phyloP scores from a whole-genome alignment of 1,140 invertebrate species.

The Campoletis sonorensis region DNA sequence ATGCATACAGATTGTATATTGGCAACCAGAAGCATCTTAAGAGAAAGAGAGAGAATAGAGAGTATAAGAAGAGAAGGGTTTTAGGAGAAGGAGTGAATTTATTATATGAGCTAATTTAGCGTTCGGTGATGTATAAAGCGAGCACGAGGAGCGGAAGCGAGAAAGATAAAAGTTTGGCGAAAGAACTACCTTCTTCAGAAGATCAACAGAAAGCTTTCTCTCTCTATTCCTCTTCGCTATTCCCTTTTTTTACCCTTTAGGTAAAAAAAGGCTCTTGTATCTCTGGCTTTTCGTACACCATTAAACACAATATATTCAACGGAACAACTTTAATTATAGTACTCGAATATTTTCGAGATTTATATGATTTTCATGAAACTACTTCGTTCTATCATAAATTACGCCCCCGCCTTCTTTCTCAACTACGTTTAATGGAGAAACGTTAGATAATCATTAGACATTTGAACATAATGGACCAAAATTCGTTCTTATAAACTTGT shows the following conservation, averaged over 20 bases:
- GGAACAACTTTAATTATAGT: slow-evolving; percentile 17
- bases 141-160: not conserved
- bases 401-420: not conserved
- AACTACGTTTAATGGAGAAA: no score
- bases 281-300: not conserved
- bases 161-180: slow-evolving; percentile 30
- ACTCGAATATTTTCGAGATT: slow-evolving; percentile 25
- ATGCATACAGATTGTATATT: slow-evolving; percentile 72
- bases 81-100: slow-evolving; percentile 66
- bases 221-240: not conserved
- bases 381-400: not conserved
- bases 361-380: slow-evolving; percentile 34
- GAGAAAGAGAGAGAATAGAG: slow-evolving; percentile 25
- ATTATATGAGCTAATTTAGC: slow-evolving; percentile 73
- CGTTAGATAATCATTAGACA: no score
- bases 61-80: not conserved
- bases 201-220: not conserved
- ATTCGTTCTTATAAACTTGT: not conserved
- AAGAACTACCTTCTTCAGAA: slow-evolving; percentile 29
- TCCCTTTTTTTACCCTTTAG: not conserved
- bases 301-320: slow-evolving; percentile 20
- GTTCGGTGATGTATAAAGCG: slow-evolving; percentile 50
- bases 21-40: slow-evolving; percentile 64
- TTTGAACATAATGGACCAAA: no score
- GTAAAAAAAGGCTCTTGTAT: no score